Evolutionary conservation across 2,113 vertebrate species (phyloP).

Genomic region (Salvator merianae): DNA sequence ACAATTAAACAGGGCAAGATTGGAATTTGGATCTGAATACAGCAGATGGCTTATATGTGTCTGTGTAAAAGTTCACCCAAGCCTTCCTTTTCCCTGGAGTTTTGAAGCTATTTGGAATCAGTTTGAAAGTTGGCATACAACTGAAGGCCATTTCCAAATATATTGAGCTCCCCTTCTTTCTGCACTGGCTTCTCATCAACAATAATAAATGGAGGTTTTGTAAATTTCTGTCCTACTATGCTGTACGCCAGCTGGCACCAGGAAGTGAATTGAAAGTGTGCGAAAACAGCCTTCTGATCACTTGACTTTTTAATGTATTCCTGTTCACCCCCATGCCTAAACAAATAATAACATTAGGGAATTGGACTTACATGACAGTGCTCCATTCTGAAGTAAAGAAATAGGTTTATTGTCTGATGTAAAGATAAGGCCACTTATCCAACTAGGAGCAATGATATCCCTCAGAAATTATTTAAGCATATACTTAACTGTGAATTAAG

Average conservation of each 20-base stretch:
- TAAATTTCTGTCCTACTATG: neutral
- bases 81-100: neutral
- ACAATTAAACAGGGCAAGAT: neutral
- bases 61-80: neutral
- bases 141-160: neutral
- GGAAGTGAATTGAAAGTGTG: slow-evolving; percentile 4
- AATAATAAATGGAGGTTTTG: neutral
- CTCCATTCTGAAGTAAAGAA: neutral
- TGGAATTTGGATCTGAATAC: neutral
- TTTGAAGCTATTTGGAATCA: neutral
- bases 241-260: neutral
- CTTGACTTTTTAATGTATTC: neutral
- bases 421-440: neutral
- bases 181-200: neutral
- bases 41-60: neutral
- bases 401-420: too few relatives aligned
- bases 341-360: neutral
- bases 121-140: neutral
- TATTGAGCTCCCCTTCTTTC: slow-evolving; percentile 12
- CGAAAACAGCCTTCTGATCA: neutral
- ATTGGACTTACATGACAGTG: neutral
- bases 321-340: neutral
- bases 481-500: neutral
- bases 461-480: neutral
- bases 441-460: neutral